These are phyloP conservation scores for Hirtodrosophila confusa DNA, from an alignment of 2,888 invertebrate species.

Conservation along the genomic window DNA sequence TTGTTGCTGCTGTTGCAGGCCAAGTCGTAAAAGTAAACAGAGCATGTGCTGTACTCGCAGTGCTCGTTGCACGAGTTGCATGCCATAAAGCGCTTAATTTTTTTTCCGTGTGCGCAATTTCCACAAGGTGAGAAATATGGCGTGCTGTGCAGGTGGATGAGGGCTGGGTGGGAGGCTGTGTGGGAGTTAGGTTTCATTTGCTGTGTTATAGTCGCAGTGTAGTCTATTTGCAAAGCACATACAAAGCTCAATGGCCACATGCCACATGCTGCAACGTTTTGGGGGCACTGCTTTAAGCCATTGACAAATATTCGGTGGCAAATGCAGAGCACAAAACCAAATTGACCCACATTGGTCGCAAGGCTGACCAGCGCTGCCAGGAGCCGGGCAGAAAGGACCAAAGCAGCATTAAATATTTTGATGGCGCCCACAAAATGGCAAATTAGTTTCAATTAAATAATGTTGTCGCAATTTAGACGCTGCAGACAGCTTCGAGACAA, in stretches of 20 bases:
- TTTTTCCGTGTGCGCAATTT: conserved; percentile 46
- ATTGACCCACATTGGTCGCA: conserved; percentile 41
- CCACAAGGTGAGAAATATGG: conserved; percentile 73
- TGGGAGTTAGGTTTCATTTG: conserved; percentile 2
- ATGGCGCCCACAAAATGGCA: conserved; percentile 72
- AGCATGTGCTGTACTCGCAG: conserved; percentile 66
- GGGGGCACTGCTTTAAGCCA: conserved; percentile 22
- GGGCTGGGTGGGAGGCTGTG: neutral
- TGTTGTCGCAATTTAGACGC: conserved; percentile 73
- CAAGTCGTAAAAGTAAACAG: conserved; percentile 77
- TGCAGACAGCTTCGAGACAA: conserved; percentile 22
- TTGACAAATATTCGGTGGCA: conserved; percentile 8
- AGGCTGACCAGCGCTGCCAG: conserved; percentile 10
- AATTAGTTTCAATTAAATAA: conserved; percentile 83
- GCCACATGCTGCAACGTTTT: conserved; percentile 1
- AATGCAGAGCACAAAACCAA: conserved; percentile 9
- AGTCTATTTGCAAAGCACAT: conserved; percentile 15
- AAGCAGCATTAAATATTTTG: conserved; percentile 62
- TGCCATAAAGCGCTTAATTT: conserved; percentile 76
- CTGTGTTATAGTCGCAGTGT: conserved; percentile 3
- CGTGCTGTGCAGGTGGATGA: conserved; percentile 7
- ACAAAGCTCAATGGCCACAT: conserved; percentile 7
- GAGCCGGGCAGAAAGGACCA: neutral
- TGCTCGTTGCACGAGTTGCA: conserved; percentile 41
- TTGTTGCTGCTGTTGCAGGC: conserved; percentile 37